Evolutionary conservation across 2,888 invertebrate genomes (phyloP), one percentile per base, ranked within the genome.

Genomic region (Erebia ligea): DNA sequence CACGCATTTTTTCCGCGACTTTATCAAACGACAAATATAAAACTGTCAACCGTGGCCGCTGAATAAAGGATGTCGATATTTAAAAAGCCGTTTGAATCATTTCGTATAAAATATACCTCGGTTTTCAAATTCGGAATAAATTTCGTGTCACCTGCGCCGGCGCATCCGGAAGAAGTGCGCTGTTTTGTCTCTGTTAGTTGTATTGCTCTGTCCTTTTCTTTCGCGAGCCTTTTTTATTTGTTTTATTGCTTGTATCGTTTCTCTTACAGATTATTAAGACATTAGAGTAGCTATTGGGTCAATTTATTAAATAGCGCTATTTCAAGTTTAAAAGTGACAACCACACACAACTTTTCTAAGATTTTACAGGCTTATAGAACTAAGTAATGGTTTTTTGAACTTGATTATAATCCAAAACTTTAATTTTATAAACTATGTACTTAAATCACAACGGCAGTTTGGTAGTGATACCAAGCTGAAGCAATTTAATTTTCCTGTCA

Each of bases 111-210:
- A 91, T 92, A 91, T 91, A 85, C 87, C 88, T 91, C 89, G 92
- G 87, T 91, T 92, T 92, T 93, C 90, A 92, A 92, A 92, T 92
- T 92, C 89, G 85, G 92, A 92, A 93, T 93, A 92, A 92, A 92
- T 93, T 93, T 90, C 78, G 86, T 92, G 92, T 93, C 92, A 93
- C 92, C 92, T 93, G 92, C 92, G 88, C 84, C 83, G 76, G 84
- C 83, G 89, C 89, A 84, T 87, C 92, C 92, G 92, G 92, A 93
- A 93, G 91, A 90, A 91, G 84, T 84, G 82, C 81, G 78, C 74
- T 74, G 76, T 71, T 57, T 75, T 68, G 52, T 75, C 74, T 69
- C 64, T 83, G 83, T 81, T 15, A 68, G 52, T 82, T 75, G 84
- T 86, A 88, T 71, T 67, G 80, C 81, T 62, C 61, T 67, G 79